A percentile compares a stretch with the other conserved stretches of the same genome.
Evolutionary conservation across 2,113 vertebrate genomes (phyloP).

Genomic region (Dicrurus megarhynchus): DNA sequence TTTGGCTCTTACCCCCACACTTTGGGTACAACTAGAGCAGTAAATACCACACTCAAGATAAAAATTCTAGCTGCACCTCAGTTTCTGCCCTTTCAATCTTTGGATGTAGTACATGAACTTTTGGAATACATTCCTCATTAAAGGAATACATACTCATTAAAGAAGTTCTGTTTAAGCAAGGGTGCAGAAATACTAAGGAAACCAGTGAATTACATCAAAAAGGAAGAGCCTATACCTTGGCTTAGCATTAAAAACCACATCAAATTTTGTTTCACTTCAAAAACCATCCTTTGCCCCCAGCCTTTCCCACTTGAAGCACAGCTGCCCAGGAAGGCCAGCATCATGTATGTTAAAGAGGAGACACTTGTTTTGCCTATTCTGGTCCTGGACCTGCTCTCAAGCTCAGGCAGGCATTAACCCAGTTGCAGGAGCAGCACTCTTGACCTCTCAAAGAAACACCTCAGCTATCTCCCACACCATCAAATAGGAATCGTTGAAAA

Average conservation of each 20-base stretch:
- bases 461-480: neutral
- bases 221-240: neutral
- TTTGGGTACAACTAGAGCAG: neutral
- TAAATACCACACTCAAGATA: neutral
- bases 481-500: neutral
- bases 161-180: neutral
- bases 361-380: neutral
- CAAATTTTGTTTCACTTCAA: neutral
- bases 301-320: rapidly evolving
- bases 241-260: neutral
- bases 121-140: neutral
- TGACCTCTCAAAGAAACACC: neutral
- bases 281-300: neutral
- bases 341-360: neutral
- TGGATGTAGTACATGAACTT: neutral
- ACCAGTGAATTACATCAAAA: neutral
- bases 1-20: neutral
- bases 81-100: neutral
- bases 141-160: too few species aligned
- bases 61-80: neutral
- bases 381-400: neutral
- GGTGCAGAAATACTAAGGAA: neutral
- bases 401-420: rapidly evolving
- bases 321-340: neutral
- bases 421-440: neutral